These are phyloP conservation scores for Clepsis dumicolana DNA, from an alignment of 2,888 invertebrate genomes.

Conservation along the genomic window DNA sequence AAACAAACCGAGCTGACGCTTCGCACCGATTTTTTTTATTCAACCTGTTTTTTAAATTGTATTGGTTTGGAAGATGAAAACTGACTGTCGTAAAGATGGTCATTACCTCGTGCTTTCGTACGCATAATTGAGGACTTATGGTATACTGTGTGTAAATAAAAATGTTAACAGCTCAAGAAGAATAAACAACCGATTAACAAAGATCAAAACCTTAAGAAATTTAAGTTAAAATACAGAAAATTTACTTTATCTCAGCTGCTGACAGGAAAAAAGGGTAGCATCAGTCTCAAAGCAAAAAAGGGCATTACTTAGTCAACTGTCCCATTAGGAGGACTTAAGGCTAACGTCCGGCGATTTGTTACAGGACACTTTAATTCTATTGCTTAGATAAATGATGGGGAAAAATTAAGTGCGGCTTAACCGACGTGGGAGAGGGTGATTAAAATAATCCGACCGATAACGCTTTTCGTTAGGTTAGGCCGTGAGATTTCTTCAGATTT, in stretches of 20 bases:
- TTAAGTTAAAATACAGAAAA: conserved; percentile 12
- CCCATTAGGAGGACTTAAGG: conserved; percentile 53
- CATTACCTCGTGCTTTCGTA: too few relatives aligned
- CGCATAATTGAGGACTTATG: too few relatives aligned
- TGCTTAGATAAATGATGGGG: conserved; percentile 51
- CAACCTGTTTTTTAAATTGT: too few relatives aligned
- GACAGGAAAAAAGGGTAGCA: conserved; percentile 52
- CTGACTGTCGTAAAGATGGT: too few relatives aligned
- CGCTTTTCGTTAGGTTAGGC: neutral
- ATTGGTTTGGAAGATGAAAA: too few relatives aligned
- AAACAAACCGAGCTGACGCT: too few relatives aligned
- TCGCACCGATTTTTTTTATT: too few relatives aligned
- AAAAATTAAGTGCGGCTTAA: conserved; percentile 41
- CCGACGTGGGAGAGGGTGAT: conserved; percentile 14
- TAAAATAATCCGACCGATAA: conserved; percentile 7
- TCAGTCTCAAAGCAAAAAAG: conserved; percentile 53
- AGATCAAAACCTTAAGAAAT: conserved; percentile 5
- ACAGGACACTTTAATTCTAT: conserved; percentile 52
- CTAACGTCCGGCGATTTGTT: conserved; percentile 54
- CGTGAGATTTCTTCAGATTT: too few relatives aligned
- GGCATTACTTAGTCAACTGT: conserved; percentile 55
- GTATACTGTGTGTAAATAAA: too few relatives aligned
- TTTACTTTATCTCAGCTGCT: conserved; percentile 17
- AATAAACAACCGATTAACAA: neutral
- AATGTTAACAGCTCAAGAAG: too few relatives aligned